phyloP scores from a whole-genome alignment of 2,113 vertebrate genomes.

The Boulengeromyrus knoepffleri region DNA sequence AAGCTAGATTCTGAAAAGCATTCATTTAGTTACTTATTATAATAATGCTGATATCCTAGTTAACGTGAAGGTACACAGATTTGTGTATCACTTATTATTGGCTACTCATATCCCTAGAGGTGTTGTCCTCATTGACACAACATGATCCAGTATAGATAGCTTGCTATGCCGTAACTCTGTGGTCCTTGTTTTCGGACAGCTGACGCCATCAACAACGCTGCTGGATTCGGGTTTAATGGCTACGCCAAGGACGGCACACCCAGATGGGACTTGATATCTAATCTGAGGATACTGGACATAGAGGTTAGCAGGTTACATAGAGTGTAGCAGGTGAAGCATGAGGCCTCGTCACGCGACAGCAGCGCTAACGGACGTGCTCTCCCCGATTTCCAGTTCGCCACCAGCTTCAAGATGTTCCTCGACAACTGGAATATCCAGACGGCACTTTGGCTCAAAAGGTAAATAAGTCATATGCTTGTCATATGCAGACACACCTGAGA shows the following conservation, averaged over 20 bases:
- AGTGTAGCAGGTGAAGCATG: neutral
- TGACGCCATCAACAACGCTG: conserved; percentile 97
- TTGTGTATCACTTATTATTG: neutral
- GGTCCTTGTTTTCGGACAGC: conserved; percentile 59
- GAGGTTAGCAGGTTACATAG: conserved; percentile 62
- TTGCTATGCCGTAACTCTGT: conserved; percentile 7
- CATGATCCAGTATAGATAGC: neutral
- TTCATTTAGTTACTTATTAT: neutral
- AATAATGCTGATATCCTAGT: neutral
- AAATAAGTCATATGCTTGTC: conserved; percentile 21
- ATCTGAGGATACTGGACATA: conserved; percentile 87
- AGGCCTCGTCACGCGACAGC: neutral
- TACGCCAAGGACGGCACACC: conserved; percentile 81
- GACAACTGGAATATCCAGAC: conserved; percentile 99
- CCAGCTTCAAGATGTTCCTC: conserved; percentile 96
- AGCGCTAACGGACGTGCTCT: neutral
- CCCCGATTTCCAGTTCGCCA: conserved; percentile 74
- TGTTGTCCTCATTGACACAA: neutral
- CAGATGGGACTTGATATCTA: conserved; percentile 88
- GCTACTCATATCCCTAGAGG: neutral
- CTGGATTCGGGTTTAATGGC: conserved; percentile 93
- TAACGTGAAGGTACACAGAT: neutral
- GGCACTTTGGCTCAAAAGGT: conserved; percentile 97
- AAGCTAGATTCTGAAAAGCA: neutral
- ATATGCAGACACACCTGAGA: neutral